These are phyloP conservation scores for Plecotus auritus DNA, from an alignment of 2,113 vertebrate species.

Conservation along the genomic window DNA sequence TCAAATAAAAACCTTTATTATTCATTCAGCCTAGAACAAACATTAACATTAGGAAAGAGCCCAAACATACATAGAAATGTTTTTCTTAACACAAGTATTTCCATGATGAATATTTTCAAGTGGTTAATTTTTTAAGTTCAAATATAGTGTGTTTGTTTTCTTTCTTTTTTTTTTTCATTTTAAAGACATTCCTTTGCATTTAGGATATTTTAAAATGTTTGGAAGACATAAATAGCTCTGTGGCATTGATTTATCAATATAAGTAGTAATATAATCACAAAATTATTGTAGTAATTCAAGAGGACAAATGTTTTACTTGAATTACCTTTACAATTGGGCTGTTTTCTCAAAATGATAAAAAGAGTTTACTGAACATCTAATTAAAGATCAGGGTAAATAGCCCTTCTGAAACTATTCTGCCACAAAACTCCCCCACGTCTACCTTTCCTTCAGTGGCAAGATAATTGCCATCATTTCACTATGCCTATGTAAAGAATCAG, in stretches of 20 bases:
- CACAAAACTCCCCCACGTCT: background rate
- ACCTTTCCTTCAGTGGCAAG: background rate
- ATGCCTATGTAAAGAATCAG: background rate
- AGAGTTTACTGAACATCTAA: background rate
- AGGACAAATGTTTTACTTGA: background rate
- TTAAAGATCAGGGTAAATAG: background rate
- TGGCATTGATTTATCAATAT: background rate
- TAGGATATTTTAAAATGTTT: conserved; percentile 19
- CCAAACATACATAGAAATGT: background rate
- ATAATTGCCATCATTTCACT: background rate
- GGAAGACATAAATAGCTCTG: background rate
- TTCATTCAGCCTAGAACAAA: conserved; percentile 4
- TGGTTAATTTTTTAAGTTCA: conserved; percentile 2
- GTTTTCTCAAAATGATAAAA: conserved; percentile 16
- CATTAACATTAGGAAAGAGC: conserved; percentile 11
- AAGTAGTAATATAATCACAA: background rate
- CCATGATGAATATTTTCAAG: background rate
- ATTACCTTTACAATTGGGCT: background rate
- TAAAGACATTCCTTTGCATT: conserved; percentile 5
- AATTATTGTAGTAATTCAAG: background rate
- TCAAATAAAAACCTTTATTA: conserved; percentile 25
- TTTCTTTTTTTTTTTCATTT: background rate
- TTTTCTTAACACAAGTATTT: conserved; percentile 45
- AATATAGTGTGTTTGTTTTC: background rate
- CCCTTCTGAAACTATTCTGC: background rate